These are phyloP conservation scores for Sweltsa coloradensis DNA, from an alignment of 1,140 invertebrate genomes.

Conservation along the genomic window DNA sequence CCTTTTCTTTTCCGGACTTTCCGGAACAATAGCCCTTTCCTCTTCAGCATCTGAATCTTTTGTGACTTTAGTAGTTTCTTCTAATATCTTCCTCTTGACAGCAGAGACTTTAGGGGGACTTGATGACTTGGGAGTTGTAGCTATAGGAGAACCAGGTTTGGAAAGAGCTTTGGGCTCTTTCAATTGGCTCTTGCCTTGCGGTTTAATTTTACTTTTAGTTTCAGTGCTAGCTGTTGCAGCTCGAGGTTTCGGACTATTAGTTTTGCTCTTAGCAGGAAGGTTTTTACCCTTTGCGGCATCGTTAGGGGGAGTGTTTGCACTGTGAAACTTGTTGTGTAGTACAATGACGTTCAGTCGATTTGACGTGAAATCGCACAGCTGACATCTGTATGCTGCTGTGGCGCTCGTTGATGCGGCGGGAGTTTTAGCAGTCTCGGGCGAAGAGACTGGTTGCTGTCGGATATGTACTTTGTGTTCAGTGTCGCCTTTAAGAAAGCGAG, in stretches of 20 bases:
- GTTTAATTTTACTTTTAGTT: constrained; percentile 18
- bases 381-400: constrained; percentile 42
- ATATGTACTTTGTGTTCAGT: constrained; percentile 49
- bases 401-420: constrained; percentile 11
- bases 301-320: constrained; percentile 26
- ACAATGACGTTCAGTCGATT: constrained; percentile 53
- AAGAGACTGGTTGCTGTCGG: constrained; percentile 31
- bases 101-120: too few relatives aligned
- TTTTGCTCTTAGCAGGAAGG: neutral
- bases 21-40: too few relatives aligned
- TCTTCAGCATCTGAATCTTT: too few relatives aligned
- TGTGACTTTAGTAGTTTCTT: too few relatives aligned
- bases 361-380: constrained; percentile 47
- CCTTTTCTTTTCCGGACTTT: too few relatives aligned
- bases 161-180: too few relatives aligned
- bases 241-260: neutral
- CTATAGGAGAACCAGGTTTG: too few relatives aligned
- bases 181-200: too few relatives aligned
- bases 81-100: too few relatives aligned
- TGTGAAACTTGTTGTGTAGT: constrained; percentile 51
- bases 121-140: too few relatives aligned
- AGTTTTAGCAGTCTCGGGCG: constrained; percentile 18
- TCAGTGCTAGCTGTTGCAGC: constrained; percentile 11
- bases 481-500: constrained; percentile 34
- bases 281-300: constrained; percentile 7